phyloP scores from a whole-genome alignment of 2,113 vertebrate genomes.

The Formicarius rufipectus region DNA sequence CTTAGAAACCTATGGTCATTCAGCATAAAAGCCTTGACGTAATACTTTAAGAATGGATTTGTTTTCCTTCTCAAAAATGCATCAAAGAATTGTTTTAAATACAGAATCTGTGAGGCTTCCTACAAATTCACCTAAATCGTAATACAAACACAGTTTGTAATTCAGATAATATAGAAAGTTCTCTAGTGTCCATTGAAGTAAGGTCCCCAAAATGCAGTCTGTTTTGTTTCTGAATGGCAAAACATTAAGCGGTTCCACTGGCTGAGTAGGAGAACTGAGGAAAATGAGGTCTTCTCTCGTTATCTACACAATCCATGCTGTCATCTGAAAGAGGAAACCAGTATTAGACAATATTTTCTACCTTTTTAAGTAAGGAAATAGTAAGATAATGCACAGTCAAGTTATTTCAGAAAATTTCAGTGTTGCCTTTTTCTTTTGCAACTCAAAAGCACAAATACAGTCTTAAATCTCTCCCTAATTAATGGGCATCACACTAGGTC shows the following conservation, averaged over 20 bases:
- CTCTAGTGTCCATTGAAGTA: conserved; percentile 77
- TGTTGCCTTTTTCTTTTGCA: neutral
- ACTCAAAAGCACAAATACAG: neutral
- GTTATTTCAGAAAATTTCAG: neutral
- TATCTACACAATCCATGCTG: conserved; percentile 92
- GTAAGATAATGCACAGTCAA: accelerated
- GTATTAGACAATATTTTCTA: neutral
- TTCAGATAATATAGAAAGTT: conserved; percentile 74
- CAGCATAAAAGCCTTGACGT: conserved; percentile 65
- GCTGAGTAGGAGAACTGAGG: conserved; percentile 97
- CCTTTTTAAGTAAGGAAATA: neutral
- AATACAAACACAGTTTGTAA: conserved; percentile 80
- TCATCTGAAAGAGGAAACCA: conserved; percentile 76
- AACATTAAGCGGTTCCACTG: conserved; percentile 86
- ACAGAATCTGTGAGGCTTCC: conserved; percentile 64
- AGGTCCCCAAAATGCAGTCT: conserved; percentile 80
- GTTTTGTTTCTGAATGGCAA: conserved; percentile 66
- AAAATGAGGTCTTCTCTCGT: conserved; percentile 92
- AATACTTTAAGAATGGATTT: conserved; percentile 69
- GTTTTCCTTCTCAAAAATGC: conserved; percentile 71
- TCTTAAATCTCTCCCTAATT: neutral
- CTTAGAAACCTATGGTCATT: conserved; percentile 68
- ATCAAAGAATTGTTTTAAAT: conserved; percentile 70
- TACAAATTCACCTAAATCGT: conserved; percentile 72
- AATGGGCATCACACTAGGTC: neutral